Percentiles rank a stretch among this genome's conserved stretches.
phyloP scores from a whole-genome alignment of 2,797 vertebrate genomes.

The Molossus alvarezi region DNA sequence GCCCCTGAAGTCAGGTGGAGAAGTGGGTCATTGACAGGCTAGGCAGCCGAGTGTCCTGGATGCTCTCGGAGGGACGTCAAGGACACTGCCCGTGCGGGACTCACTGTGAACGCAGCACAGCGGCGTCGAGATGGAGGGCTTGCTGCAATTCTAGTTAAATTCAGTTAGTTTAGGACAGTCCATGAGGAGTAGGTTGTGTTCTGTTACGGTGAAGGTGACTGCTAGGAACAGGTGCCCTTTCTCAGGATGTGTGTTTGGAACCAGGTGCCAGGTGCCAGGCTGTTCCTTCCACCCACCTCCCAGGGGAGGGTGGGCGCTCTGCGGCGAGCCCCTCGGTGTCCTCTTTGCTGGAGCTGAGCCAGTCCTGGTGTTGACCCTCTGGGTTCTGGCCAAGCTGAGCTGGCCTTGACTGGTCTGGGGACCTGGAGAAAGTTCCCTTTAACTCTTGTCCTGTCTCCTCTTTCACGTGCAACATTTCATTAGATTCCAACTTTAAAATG shows the following conservation, averaged over 20 bases:
- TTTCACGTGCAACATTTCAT: not conserved
- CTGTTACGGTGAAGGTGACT: not conserved
- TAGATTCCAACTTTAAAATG: not conserved
- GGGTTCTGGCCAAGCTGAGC: not conserved
- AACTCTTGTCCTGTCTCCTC: not conserved
- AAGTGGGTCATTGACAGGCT: not conserved
- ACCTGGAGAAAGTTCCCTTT: not conserved
- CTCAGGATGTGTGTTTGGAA: not conserved
- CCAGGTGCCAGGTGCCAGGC: not conserved
- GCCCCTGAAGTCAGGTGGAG: not conserved
- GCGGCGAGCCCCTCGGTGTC: not conserved
- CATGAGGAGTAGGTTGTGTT: not conserved
- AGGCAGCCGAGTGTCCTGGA: not conserved
- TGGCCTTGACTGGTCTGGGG: not conserved
- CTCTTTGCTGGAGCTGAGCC: not conserved
- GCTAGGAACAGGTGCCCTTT: not conserved
- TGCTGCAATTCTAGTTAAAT: not conserved
- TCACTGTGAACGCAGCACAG: not conserved
- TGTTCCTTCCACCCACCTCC: not conserved
- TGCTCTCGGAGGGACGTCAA: not conserved
- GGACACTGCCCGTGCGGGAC: not conserved
- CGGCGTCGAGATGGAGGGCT: not conserved
- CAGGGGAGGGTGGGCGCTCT: not conserved
- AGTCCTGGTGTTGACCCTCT: rapidly evolving
- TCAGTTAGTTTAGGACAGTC: not conserved